These are phyloP conservation scores for Argya squamiceps DNA, from an alignment of 2,797 vertebrate species.

Conservation along the genomic window DNA sequence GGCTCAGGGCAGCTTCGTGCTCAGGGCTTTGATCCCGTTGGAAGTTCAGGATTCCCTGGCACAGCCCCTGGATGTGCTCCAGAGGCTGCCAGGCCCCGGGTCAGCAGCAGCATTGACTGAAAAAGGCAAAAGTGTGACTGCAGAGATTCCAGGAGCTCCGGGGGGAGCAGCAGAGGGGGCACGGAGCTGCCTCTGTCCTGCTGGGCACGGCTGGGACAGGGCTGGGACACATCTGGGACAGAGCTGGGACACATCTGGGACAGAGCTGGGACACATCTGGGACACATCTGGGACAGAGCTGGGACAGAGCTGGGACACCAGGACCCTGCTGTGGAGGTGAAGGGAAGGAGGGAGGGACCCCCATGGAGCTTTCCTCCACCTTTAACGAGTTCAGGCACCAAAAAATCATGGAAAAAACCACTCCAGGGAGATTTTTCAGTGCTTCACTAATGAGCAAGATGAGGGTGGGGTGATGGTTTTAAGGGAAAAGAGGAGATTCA, in stretches of 20 bases:
- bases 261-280: neutral
- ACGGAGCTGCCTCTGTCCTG: neutral
- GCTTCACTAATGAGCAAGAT: accelerated
- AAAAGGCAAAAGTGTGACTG: neutral
- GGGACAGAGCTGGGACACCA: too few species aligned
- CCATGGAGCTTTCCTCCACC: neutral
- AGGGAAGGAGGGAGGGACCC: neutral
- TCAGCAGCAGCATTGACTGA: neutral
- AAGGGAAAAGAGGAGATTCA: neutral
- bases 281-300: neutral
- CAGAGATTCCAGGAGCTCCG: neutral
- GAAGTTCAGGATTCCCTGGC: neutral
- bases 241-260: too few species aligned
- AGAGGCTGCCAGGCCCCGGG: neutral
- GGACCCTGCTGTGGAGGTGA: neutral
- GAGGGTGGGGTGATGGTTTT: neutral
- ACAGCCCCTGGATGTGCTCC: neutral
- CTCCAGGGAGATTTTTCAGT: neutral
- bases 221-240: neutral
- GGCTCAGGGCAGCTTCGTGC: accelerated
- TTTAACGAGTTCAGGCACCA: neutral
- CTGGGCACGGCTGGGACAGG: neutral
- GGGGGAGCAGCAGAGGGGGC: neutral
- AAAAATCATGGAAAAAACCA: accelerated
- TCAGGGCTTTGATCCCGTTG: accelerated